Conservation (phyloP, 2,797 vertebrate genomes). For the Lateolabrax maculatus region DNA sequence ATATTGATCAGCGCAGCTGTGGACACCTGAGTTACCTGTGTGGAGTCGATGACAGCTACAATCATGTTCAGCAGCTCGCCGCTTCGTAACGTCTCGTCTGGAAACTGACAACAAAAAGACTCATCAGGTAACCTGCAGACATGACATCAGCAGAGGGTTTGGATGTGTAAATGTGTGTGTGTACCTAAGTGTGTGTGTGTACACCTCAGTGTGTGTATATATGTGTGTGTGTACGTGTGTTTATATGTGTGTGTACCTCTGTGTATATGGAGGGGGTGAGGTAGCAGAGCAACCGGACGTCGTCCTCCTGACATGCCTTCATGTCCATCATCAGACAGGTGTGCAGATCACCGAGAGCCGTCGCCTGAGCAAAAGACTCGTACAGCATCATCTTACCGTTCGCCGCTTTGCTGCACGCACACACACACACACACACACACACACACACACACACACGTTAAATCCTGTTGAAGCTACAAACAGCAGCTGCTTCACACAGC, state of each 20-base stretch:
- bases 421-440: slow-evolving; percentile 15
- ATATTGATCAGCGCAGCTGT: not conserved
- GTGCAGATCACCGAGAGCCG: slow-evolving; percentile 94
- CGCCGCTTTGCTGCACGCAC: slow-evolving; percentile 90
- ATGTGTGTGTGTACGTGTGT: slow-evolving; percentile 5
- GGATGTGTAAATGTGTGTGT: not conserved
- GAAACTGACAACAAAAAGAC: slow-evolving; percentile 86
- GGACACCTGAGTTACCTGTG: slow-evolving; percentile 69
- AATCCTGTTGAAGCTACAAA: too few relatives aligned
- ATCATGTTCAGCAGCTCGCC: slow-evolving; percentile 99
- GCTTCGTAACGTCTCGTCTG: slow-evolving; percentile 94
- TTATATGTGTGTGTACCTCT: slow-evolving; percentile 53
- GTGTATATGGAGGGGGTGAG: slow-evolving; percentile 98
- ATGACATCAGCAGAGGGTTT: too few relatives aligned
- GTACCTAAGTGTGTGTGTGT: not conserved
- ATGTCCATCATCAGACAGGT: slow-evolving; percentile 99
- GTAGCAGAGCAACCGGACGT: slow-evolving; percentile 94
- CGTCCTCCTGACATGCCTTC: slow-evolving; percentile 98
- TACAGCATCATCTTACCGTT: slow-evolving; percentile 97
- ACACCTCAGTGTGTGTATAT: not conserved
- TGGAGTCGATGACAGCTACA: slow-evolving; percentile 96
- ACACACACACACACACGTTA: not conserved
- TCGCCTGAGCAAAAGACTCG: slow-evolving; percentile 97
- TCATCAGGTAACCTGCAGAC: not conserved
- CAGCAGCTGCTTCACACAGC: too few relatives aligned